Percentiles rank a stretch among this genome's conserved stretches.
These are phyloP conservation scores for Harpia harpyja DNA, from an alignment of 2,797 vertebrate genomes.

Conservation along the genomic window DNA sequence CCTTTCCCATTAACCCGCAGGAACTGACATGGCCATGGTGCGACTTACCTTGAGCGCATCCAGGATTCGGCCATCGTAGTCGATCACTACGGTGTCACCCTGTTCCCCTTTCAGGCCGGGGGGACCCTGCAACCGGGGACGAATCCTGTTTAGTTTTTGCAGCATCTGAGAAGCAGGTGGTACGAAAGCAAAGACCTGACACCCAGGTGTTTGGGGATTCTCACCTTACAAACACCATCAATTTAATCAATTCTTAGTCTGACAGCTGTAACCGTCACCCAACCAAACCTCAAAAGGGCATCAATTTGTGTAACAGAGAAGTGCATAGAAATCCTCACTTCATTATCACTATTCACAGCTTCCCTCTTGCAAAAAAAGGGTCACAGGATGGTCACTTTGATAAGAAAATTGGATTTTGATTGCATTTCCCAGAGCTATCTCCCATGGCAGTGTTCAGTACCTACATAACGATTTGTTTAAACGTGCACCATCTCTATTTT, in stretches of 20 bases:
- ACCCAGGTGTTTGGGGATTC: not conserved
- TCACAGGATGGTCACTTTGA: not conserved
- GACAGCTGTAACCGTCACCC: not conserved
- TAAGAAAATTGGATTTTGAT: not conserved
- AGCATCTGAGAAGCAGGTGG: not conserved
- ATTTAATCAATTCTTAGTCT: not conserved
- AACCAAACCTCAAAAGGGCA: not conserved
- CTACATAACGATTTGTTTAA: not conserved
- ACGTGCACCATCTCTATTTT: not conserved
- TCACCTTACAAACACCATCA: not conserved
- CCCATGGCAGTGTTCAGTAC: not conserved
- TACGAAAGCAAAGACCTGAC: not conserved
- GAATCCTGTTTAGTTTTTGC: not conserved
- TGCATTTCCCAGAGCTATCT: not conserved
- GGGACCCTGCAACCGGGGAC: constrained; percentile 58
- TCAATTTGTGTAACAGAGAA: not conserved
- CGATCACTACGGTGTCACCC: constrained; percentile 84
- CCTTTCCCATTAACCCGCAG: not conserved
- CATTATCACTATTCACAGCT: not conserved
- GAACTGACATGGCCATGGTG: fast-evolving
- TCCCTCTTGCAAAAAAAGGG: not conserved
- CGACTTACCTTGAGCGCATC: constrained; percentile 85
- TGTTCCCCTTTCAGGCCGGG: constrained; percentile 77
- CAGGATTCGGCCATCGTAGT: constrained; percentile 87
- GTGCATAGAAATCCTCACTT: not conserved